Percentiles rank a stretch among this genome's conserved stretches.
Evolutionary conservation across 2,113 vertebrate genomes (phyloP).

Genomic region (Leucopsar rothschildi): DNA sequence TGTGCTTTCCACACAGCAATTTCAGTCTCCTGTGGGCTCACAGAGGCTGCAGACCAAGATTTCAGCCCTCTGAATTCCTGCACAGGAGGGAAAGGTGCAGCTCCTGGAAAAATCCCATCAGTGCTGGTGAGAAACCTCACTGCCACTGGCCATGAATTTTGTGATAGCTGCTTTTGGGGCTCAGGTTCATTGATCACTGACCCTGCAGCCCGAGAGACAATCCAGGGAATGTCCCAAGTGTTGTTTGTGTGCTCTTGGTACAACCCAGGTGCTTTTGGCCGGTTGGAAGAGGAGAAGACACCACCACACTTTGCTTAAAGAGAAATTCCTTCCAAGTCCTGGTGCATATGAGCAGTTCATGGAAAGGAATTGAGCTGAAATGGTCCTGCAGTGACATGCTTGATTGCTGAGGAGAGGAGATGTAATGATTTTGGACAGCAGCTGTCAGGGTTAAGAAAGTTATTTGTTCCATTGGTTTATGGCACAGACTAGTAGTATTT

Average conservation of each 20-base stretch:
- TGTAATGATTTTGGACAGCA: constrained; percentile 53
- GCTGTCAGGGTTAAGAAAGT: constrained; percentile 57
- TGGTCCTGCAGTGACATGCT: not conserved
- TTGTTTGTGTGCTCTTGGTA: not conserved
- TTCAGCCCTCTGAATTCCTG: not conserved
- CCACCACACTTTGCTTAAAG: not conserved
- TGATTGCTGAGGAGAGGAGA: constrained; percentile 12
- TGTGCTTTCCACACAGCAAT: not conserved
- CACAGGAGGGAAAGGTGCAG: not conserved
- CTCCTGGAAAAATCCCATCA: not conserved
- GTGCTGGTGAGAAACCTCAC: not conserved
- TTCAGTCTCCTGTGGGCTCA: not conserved
- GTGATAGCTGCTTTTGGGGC: not conserved
- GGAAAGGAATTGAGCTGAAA: not conserved
- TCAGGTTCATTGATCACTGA: not conserved
- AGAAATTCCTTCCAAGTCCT: not conserved
- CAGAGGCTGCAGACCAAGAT: not conserved
- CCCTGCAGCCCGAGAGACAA: not conserved
- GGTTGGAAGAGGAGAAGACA: not conserved
- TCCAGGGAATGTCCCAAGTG: not conserved
- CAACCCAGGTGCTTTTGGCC: not conserved
- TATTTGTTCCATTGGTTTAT: constrained; percentile 64
- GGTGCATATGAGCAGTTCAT: not conserved
- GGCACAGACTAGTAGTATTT: constrained; percentile 52
- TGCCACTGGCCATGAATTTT: not conserved